Evolutionary conservation across 2,113 vertebrate species (phyloP).

Genomic region (Anguilla japonica): DNA sequence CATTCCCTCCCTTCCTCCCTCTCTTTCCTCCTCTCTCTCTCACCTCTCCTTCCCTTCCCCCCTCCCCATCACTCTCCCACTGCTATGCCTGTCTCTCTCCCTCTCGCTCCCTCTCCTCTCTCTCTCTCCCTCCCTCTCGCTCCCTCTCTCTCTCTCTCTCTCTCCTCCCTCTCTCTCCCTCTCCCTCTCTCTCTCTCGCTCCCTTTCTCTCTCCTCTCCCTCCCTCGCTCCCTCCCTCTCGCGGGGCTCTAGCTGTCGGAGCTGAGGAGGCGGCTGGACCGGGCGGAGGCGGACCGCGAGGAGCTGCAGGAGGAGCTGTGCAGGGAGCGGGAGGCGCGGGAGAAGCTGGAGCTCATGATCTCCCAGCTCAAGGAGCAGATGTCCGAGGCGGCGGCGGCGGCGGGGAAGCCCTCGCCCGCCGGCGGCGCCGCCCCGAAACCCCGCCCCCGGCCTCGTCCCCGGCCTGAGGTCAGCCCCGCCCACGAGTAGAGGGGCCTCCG

Average conservation of each 20-base stretch:
- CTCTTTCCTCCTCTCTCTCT: too few relatives aligned
- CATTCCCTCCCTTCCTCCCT: background rate
- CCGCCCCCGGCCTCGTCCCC: slow-evolving; percentile 47
- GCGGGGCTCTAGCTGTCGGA: slow-evolving; percentile 78
- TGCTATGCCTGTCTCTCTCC: background rate
- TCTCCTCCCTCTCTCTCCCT: background rate
- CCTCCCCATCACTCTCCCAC: background rate
- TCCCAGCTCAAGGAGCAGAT: slow-evolving; percentile 90
- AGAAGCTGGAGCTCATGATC: slow-evolving; percentile 89
- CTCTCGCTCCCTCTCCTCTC: background rate
- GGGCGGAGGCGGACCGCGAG: slow-evolving; percentile 87
- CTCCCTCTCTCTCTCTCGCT: background rate
- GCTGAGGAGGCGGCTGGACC: slow-evolving; percentile 84
- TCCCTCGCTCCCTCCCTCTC: background rate
- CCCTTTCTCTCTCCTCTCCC: too few relatives aligned
- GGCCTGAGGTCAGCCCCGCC: slow-evolving; percentile 40
- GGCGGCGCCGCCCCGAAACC: slow-evolving; percentile 48
- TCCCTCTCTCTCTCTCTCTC: background rate
- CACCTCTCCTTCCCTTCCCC: background rate
- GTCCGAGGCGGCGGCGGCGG: slow-evolving; percentile 49
- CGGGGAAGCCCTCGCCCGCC: slow-evolving; percentile 44
- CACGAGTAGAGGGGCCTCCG: slow-evolving; percentile 52
- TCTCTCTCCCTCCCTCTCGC: background rate
- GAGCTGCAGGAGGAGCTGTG: slow-evolving; percentile 92
- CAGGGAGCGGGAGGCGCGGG: slow-evolving; percentile 87